Base-by-base conservation (phyloP, 2,888 invertebrate species). In the Argynnis bischoffii region DNA sequence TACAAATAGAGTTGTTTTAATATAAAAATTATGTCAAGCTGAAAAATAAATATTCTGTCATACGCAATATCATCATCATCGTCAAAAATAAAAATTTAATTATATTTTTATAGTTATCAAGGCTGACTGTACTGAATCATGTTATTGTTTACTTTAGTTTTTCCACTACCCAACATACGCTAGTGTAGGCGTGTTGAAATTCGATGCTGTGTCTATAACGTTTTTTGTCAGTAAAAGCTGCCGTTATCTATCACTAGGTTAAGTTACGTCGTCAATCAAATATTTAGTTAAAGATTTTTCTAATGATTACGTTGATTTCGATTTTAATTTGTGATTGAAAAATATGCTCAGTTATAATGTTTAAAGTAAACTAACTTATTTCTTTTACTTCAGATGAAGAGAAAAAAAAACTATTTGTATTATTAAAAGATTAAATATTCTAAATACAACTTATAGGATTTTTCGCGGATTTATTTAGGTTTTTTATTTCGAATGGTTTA, bases 171-270 rank as follows among this genome's bases (percentile, higher is more conserved):
- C 46, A 41, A 41, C 47, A 11, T 41, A 61, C 35, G 16, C 35
- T 51, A 56, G 51, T 47, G 53, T 26, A 47, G 59, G 26, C 47
- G 53, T 59, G 59, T 41, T 59, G 65, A 59, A 65, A 65, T 65
- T n/a, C 15, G 46, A 65, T 21, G 47, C 59, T 59, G 65, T 56
- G 56, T 31, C 41, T 64, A 50, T 57, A 57, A 56, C 50, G 14
- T 31, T 63, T 18, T 53, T 46, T 54, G 47, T 46, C 26, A 21
- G 51, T 59, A 51, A 65, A 65, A 51, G 50, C 35, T 46, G 53
- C 26, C 59, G 53, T 31, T 46, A 46, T 59, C 47, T 46, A 56
- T 65, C 64, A 57, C 57, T 16, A 65, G 59, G 8, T 65, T 53
- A 53, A 59, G 47, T 65, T 65, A 57, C 64, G 35, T 35, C 26